Evolutionary conservation across 53 echinoderm and acorn worm genomes (phyloP).

Genomic region (Actinopyga echinites): DNA sequence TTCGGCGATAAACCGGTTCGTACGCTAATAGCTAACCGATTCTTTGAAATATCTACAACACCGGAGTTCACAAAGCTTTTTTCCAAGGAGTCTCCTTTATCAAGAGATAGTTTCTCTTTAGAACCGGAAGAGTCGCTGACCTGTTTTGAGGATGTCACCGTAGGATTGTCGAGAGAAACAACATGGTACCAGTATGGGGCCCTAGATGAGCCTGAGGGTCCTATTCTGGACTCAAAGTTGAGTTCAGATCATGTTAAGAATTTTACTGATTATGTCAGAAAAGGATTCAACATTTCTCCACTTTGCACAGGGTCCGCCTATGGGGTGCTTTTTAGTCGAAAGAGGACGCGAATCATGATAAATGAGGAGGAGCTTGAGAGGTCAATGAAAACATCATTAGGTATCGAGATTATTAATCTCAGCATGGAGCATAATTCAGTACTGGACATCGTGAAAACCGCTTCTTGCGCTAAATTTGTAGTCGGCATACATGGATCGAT

Average conservation of each 20-base stretch:
- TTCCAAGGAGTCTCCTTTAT: not conserved
- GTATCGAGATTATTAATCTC: not conserved
- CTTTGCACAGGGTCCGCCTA: not conserved
- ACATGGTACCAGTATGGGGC: conserved; percentile 7
- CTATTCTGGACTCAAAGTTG: not conserved
- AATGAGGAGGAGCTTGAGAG: not conserved
- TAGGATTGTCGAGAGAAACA: not conserved
- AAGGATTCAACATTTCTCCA: not conserved
- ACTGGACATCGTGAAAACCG: not conserved
- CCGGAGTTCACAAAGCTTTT: not conserved
- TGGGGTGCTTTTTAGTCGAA: not conserved
- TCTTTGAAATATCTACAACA: not conserved
- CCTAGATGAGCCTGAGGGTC: not conserved
- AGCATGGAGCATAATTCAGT: not conserved
- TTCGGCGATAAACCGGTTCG: not conserved
- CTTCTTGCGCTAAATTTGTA: conserved; percentile 32
- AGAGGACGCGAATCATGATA: not conserved
- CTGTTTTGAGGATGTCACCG: not conserved
- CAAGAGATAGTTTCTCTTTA: not conserved
- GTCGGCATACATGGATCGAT: conserved; percentile 72
- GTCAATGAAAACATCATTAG: not conserved
- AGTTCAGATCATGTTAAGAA: not conserved
- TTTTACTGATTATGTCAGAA: not conserved
- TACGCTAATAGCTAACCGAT: not conserved
- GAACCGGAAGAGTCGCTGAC: not conserved